Evolutionary conservation across 1,140 invertebrate genomes (phyloP), one percentile per base, ranked within the genome.

Genomic region (Microvelia longipes): DNA sequence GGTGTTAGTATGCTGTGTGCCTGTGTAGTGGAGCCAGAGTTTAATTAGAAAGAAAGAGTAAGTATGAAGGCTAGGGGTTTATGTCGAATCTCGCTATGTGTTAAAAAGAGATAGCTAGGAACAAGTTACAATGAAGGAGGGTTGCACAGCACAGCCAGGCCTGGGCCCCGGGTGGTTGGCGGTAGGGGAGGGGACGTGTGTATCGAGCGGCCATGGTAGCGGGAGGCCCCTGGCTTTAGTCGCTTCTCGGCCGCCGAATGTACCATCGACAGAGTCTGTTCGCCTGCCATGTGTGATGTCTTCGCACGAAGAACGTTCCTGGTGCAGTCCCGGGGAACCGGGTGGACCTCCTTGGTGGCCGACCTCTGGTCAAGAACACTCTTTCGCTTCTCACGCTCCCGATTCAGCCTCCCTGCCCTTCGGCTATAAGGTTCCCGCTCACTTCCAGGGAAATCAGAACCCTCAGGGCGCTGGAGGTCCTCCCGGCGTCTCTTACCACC

Each of bases 321-420:
- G 71, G 71, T 69, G 68, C 29, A 67, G 65, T 35, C 28, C 67
- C 61, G 29, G 35, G 14, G 24, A 61, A 26, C 30, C 67, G 29
- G 68, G 60, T 27, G 35, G 26, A 30, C 50, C 35, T 13, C 60
- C 26, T 28, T 61, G 26, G 19, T 28, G 26, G 26, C 62, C 61
- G 25, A 14, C 28, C 70, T 11, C 35, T 50, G 29, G 35, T 28
- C 25, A 61, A 14, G 29, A 35, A 1, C n/a, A 30, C 30, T 28
- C 24, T 27, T 30, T 25, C 61, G 27, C 67, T 28, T 26, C 70
- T 27, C 25, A 26, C 62, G 28, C 19, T 64, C 67, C 28, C 65
- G 29, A 64, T 69, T 25, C 69, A 15, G 26, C 24, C 28, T 28
- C 69, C 14, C 29, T 29, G 14, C 28, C 69, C n/a, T 28, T 26